Percentiles rank a stretch among this genome's conserved stretches.
Conservation (phyloP, 2,113 vertebrate species). For the Ageneiosus marmoratus region DNA sequence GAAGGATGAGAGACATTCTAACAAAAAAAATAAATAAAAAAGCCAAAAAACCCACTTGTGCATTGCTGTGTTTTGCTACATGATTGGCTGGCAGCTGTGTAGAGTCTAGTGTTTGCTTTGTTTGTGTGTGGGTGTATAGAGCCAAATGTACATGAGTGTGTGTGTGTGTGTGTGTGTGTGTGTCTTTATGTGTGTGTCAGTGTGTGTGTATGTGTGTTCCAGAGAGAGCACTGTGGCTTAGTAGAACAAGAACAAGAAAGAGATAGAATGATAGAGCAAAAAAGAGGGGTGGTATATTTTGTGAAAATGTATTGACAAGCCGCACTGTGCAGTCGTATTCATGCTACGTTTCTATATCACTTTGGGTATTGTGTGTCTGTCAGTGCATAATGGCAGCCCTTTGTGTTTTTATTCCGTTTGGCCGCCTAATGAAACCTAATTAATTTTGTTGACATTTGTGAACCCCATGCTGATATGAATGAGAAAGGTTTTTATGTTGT, state of each 20-base stretch:
- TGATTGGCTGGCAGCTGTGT: constrained; percentile 36
- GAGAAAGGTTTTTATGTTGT: constrained; percentile 12
- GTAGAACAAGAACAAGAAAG: background rate
- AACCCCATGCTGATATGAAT: constrained; percentile 52
- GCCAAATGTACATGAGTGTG: constrained; percentile 31
- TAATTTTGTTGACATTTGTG: constrained; percentile 63
- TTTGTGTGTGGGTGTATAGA: constrained; percentile 37
- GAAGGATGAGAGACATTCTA: constrained; percentile 25
- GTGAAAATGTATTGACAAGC: constrained; percentile 33
- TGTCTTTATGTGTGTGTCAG: constrained; percentile 38
- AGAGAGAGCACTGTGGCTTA: background rate
- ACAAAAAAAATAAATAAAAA: background rate
- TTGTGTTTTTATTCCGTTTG: constrained; percentile 50
- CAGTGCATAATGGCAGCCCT: constrained; percentile 46
- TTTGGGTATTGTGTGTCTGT: constrained; percentile 41
- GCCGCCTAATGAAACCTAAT: constrained; percentile 59
- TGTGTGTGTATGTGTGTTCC: constrained; percentile 25
- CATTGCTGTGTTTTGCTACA: constrained; percentile 28
- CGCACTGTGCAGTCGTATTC: background rate
- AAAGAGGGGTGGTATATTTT: constrained; percentile 15
- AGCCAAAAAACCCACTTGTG: constrained; percentile 27
- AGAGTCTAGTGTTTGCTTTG: constrained; percentile 38
- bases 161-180: constrained; percentile 43
- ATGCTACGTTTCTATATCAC: constrained; percentile 15
- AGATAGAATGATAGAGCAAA: constrained; percentile 26